Conservation (phyloP, 2,888 invertebrate species). For the Zele albiditarsus region DNA sequence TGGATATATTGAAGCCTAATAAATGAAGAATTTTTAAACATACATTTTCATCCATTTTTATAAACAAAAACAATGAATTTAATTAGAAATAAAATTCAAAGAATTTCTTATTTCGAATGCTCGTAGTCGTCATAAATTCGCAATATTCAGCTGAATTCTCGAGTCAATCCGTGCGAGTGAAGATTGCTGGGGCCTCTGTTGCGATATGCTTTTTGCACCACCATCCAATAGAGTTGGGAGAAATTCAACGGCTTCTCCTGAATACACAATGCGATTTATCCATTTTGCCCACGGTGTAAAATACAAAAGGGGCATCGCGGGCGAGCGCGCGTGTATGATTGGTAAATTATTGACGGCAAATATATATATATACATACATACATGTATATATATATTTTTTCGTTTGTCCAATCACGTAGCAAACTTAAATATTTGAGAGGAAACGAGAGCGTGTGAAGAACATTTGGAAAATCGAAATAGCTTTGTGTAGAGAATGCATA, state of each 20-base stretch:
- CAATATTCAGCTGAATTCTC: constrained; percentile 61
- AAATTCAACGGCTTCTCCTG: constrained; percentile 64
- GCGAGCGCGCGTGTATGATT: constrained; percentile 70
- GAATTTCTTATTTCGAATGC: background rate
- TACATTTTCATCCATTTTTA: too few species aligned
- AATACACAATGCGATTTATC: constrained; percentile 72
- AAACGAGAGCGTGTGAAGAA: constrained; percentile 41
- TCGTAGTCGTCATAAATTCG: constrained; percentile 57
- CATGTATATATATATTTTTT: constrained; percentile 56
- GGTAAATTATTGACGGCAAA: constrained; percentile 70
- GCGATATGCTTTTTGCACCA: constrained; percentile 39
- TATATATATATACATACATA: background rate
- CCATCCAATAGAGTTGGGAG: constrained; percentile 62
- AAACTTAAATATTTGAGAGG: constrained; percentile 69
- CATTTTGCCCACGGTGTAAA: constrained; percentile 62
- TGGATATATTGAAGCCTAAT: too few species aligned
- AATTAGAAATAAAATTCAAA: background rate
- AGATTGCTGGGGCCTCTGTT: constrained; percentile 51
- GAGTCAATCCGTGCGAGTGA: constrained; percentile 63
- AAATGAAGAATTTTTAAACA: too few species aligned
- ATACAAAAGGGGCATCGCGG: constrained; percentile 66
- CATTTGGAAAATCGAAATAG: background rate
- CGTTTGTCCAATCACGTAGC: constrained; percentile 71
- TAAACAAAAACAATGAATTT: background rate
- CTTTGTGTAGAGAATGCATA: constrained; percentile 37